These are phyloP conservation scores for Crossocerus cetratus DNA, from an alignment of 2,888 invertebrate genomes.

Conservation along the genomic window DNA sequence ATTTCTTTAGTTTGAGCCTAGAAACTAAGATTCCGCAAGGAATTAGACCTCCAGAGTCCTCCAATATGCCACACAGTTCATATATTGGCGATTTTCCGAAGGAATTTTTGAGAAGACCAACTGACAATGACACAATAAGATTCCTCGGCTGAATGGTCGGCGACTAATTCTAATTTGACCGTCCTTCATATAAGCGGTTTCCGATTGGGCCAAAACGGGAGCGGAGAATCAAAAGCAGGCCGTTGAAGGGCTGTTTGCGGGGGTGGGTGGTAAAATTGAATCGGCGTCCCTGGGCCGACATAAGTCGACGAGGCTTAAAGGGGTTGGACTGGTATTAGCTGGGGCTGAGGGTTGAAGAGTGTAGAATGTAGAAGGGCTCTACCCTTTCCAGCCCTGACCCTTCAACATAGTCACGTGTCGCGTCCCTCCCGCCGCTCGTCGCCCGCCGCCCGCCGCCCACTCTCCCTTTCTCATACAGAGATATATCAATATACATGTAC, in stretches of 20 bases:
- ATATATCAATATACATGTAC: no score
- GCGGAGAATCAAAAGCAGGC: slow-evolving; percentile 7
- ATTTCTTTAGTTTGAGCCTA: no score
- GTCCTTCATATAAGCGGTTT: slow-evolving; percentile 63
- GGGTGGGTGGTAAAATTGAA: slow-evolving; percentile 52
- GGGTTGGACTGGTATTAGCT: slow-evolving; percentile 53
- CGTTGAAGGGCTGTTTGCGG: background rate
- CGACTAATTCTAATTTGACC: slow-evolving; percentile 64
- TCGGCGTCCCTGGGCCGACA: slow-evolving; percentile 45
- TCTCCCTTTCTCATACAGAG: no score
- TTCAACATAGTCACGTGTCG: slow-evolving; percentile 42
- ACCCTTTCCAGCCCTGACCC: slow-evolving; percentile 38
- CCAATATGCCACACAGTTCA: no score
- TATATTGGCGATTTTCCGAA: no score
- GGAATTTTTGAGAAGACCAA: no score
- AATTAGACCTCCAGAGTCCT: no score
- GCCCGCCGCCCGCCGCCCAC: no score
- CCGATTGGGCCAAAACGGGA: slow-evolving; percentile 48
- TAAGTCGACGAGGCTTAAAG: slow-evolving; percentile 56
- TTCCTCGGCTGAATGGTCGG: slow-evolving; percentile 45
- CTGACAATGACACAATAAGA: no score
- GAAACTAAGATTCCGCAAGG: no score
- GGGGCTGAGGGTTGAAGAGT: slow-evolving; percentile 19
- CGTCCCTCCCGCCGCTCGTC: no score
- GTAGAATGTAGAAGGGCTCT: background rate